phyloP scores from a whole-genome alignment of 2,888 invertebrate genomes.

The Drosophila vallismaia region DNA sequence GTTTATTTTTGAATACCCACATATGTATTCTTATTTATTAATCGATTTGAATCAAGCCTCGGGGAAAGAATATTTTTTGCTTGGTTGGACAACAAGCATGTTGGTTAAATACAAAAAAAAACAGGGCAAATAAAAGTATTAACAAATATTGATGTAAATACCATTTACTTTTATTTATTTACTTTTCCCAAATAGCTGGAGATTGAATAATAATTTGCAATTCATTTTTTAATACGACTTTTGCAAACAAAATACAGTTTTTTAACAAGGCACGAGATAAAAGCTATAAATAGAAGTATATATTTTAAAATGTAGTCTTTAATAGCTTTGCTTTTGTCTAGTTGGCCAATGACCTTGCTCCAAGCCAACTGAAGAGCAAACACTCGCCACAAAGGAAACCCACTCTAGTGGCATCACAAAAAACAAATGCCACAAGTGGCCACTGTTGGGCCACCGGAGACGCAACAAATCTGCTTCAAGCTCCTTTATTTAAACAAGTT shows the following conservation, averaged over 20 bases:
- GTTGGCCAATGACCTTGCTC: constrained; percentile 36
- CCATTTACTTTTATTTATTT: constrained; percentile 31
- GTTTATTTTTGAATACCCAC: constrained; percentile 26
- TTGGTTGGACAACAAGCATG: constrained; percentile 12
- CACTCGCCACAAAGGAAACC: constrained; percentile 21
- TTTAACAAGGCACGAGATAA: background rate
- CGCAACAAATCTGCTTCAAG: constrained; percentile 28
- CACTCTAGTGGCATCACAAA: constrained; percentile 19
- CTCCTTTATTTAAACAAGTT: constrained; percentile 23
- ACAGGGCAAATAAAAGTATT: constrained; percentile 32
- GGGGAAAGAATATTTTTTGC: constrained; percentile 37
- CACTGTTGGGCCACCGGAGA: constrained; percentile 30
- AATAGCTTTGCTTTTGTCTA: background rate
- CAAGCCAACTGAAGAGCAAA: constrained; percentile 32
- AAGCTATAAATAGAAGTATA: constrained; percentile 1
- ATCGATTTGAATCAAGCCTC: constrained; percentile 43
- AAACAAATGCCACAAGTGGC: constrained; percentile 47
- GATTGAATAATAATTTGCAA: constrained; percentile 24
- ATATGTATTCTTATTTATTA: constrained; percentile 39
- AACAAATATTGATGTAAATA: constrained; percentile 37
- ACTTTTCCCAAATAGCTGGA: constrained; percentile 36
- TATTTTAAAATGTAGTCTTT: background rate
- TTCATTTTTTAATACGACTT: constrained; percentile 1
- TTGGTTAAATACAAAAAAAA: constrained; percentile 12
- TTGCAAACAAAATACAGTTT: constrained; percentile 1